Conservation (phyloP, 2,888 invertebrate species). For the Drosophila borborema region DNA sequence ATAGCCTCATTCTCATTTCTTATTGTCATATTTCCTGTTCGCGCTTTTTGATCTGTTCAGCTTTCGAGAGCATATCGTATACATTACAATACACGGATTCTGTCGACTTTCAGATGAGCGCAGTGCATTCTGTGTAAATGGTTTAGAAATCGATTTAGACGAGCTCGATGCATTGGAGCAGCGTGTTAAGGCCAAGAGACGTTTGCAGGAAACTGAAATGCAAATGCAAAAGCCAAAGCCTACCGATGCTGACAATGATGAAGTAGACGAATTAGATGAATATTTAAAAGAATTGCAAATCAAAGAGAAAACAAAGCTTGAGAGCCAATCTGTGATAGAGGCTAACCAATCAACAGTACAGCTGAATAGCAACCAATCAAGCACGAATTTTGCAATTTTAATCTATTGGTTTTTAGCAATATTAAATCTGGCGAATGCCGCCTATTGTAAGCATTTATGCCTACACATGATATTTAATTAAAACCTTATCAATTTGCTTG, state of each 20-base stretch:
- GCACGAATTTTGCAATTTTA: conserved; percentile 80
- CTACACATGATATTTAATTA: conserved; percentile 38
- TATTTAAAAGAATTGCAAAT: conserved; percentile 84
- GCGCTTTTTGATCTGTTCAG: background rate
- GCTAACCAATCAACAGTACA: conserved; percentile 20
- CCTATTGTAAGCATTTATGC: conserved; percentile 82
- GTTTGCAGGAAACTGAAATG: conserved; percentile 38
- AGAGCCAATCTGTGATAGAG: conserved; percentile 48
- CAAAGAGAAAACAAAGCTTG: conserved; percentile 51
- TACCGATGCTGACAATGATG: conserved; percentile 55
- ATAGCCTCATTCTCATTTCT: background rate
- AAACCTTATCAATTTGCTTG: conserved; percentile 64
- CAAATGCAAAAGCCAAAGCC: conserved; percentile 10
- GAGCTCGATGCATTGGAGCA: conserved; percentile 84
- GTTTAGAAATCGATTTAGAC: conserved; percentile 85
- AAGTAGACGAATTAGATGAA: conserved; percentile 84
- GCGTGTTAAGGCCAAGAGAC: conserved; percentile 81
- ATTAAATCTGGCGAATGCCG: conserved; percentile 83
- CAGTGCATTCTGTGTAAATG: conserved; percentile 84
- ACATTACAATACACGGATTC: conserved; percentile 61
- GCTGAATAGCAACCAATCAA: conserved; percentile 27
- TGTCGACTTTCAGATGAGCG: conserved; percentile 83
- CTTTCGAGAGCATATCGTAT: conserved; percentile 22
- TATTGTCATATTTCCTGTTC: conserved; percentile 2
- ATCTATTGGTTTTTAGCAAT: conserved; percentile 84